Percentiles rank a stretch among this genome's conserved stretches.
These are phyloP conservation scores for Agonopterix subpropinquella DNA, from an alignment of 2,888 invertebrate genomes.

Conservation along the genomic window DNA sequence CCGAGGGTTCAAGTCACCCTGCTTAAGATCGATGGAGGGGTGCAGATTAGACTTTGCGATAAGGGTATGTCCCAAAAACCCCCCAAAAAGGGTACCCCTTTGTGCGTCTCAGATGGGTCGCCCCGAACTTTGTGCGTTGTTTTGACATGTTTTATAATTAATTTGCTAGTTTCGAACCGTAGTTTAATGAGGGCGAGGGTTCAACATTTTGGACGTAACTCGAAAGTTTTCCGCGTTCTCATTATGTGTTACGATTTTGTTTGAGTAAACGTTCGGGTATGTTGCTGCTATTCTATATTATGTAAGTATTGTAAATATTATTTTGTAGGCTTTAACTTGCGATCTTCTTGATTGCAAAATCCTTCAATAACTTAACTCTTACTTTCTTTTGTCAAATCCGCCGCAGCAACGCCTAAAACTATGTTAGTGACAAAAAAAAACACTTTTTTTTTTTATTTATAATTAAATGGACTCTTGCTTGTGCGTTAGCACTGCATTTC, in stretches of 20 bases:
- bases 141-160: conserved; percentile 74
- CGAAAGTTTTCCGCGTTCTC: neutral
- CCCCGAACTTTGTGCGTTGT: conserved; percentile 62
- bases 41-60: conserved; percentile 67
- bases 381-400: too few relatives aligned
- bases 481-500: too few relatives aligned
- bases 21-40: conserved; percentile 74
- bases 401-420: too few relatives aligned
- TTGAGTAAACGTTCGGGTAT: neutral
- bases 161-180: conserved; percentile 70
- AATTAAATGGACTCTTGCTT: too few relatives aligned
- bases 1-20: conserved; percentile 66
- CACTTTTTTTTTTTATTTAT: too few relatives aligned
- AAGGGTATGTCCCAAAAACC: conserved; percentile 55
- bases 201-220: conserved; percentile 44
- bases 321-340: too few relatives aligned
- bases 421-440: too few relatives aligned
- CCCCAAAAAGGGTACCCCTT: conserved; percentile 43
- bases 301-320: too few relatives aligned
- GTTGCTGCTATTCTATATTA: neutral
- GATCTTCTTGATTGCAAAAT: too few relatives aligned
- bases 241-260: neutral
- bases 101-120: conserved; percentile 67
- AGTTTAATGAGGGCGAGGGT: conserved; percentile 58
- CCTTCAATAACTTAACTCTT: too few relatives aligned